Base-by-base conservation (phyloP, 2,113 vertebrate genomes). In the Panthera uncia region DNA sequence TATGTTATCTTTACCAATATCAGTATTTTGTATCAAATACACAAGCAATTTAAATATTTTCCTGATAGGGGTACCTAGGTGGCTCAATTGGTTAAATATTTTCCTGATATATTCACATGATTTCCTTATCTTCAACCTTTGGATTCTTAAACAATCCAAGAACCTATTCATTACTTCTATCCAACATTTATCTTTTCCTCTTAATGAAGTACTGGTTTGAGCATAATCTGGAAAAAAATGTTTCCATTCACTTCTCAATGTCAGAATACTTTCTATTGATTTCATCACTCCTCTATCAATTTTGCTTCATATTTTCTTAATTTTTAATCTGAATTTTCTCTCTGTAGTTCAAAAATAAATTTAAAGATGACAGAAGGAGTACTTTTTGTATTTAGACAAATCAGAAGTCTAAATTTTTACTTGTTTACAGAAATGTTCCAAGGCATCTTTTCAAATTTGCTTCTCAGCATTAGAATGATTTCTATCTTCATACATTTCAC, bases 221-320 rank as follows among this genome's bases (percentile, higher is more conserved):
- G 61, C 91, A 97, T 87, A 92, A 91, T 92, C 36, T 83, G 68
- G 73, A 94, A 96, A 95, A 95, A 95, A 89, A 63, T 89, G 45
- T 92, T 97, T 96, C 55, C 74, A 57, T 45, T 48, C 21, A 86
- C 33, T 97, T 96, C 25, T 92, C 88, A 79, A 79, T 89, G 80
- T 97, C 80, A 94, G 83, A 90, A 94, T 95, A 92, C 76, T 95
- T 95, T 97, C 88, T 95, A 97, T 94, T 92, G 95, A 98, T 92
- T 96, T 92, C 50, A 97, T 92, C 68, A 97, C 33, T 97, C 79
- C n/a, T 94, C 94, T 96, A 91, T 95, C 57, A 91, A n/a, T 97
- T 79, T 96, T 91, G 6, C 71, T 88, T 96, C 79, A 93, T 84
- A 69, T 97, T 94, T 97, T 82, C 94, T 96, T 97, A 93, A 94